phyloP scores from a whole-genome alignment of 2,113 vertebrate genomes.

The Grammomys surdaster region DNA sequence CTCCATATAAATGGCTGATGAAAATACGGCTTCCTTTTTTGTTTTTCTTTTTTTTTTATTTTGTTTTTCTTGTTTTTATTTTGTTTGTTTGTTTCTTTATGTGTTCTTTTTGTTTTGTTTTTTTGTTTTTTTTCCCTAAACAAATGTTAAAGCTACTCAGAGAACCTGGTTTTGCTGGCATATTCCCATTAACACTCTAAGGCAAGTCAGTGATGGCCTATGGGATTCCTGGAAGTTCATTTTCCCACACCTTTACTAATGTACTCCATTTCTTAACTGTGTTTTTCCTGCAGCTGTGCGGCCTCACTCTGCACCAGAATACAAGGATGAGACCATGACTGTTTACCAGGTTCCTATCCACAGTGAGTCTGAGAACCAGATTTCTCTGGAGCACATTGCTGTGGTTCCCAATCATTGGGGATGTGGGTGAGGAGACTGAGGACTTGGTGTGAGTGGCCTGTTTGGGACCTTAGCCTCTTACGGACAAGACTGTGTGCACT shows the following conservation, averaged over 20 bases:
- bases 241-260: rapidly evolving
- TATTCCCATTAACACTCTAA: neutral
- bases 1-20: neutral
- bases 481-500: neutral
- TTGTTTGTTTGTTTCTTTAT: neutral
- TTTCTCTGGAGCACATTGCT: neutral
- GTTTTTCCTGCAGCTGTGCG: slow-evolving; percentile 84
- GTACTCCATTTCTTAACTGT: neutral
- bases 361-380: slow-evolving; percentile 86
- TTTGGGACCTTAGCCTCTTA: neutral
- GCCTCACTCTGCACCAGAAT: slow-evolving; percentile 86
- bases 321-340: slow-evolving; percentile 90
- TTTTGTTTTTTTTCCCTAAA: neutral
- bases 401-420: rapidly evolving
- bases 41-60: neutral
- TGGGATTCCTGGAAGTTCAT: neutral
- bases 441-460: neutral
- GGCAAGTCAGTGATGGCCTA: neutral
- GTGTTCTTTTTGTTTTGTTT: neutral
- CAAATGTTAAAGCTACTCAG: neutral
- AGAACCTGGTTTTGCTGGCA: neutral
- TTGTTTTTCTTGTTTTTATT: too few relatives aligned
- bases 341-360: slow-evolving; percentile 93
- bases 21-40: neutral
- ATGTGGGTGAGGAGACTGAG: neutral